Evolutionary conservation across 2,113 vertebrate genomes (phyloP), one percentile per base, ranked within the genome.

Genomic region (Myodes glareolus): DNA sequence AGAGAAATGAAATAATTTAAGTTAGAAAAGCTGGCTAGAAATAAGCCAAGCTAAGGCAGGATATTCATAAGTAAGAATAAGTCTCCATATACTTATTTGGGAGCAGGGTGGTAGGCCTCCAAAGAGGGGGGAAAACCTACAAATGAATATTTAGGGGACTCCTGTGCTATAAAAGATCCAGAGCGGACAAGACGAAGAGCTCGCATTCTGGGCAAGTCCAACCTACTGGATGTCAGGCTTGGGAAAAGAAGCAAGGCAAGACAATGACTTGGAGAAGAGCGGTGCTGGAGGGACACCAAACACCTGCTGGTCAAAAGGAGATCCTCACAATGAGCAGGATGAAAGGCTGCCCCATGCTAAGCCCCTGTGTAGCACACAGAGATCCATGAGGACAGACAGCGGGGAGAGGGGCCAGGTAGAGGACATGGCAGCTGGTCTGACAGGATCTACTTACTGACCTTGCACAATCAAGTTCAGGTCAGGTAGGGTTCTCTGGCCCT

Each of bases 381-480:
- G 36, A 73, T 3, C 36, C 23, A 5, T 11, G 8, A 36, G 31
- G 10, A 33, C 58, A 33, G 50, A n/a, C 23, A 67, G 45, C 17
- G n/a, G 33, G 16, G 7, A 52, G 45, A 84, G 11, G n/a, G 11
- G 63, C 4, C 7, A 3, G 27, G 42, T 4, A 12, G 55, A 52
- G 47, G 42, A n/a, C 42, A 47, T 17, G n/a, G 31, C n/a, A 9
- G 25, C 19, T 81, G n/a, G 33, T n/a, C 27, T 45, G 47, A 42
- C 23, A 90, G 63, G 31, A 73, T 42, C 87, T 93, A 50, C 70
- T 90, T 93, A 50, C 70, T 72, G 39, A 88, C 27, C 5, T 19
- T 3, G 50, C 2, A 61, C 65, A 63, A 25, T 72, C 39, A 80
- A 50, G 80, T 13, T 88, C 67, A 90, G 42, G 29, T 2, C 70